These are phyloP conservation scores for Pocillopora grandis DNA, from an alignment of 92 coral and sea anemone species.

Conservation along the genomic window DNA sequence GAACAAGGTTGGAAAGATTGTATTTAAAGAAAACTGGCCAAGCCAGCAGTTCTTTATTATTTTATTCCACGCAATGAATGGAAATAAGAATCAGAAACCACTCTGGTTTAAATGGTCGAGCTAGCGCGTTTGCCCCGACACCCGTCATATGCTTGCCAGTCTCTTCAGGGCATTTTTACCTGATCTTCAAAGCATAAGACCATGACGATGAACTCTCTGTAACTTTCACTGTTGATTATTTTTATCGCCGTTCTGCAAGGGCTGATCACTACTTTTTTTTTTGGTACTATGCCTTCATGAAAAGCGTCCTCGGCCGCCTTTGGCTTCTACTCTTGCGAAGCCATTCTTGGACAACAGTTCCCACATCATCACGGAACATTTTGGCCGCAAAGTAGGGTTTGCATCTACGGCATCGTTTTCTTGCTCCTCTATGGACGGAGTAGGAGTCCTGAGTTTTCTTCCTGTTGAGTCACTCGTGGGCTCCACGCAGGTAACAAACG, in stretches of 20 bases:
- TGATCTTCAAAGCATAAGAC: too few relatives aligned
- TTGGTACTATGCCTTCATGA: not conserved
- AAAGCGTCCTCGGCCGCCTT: not conserved
- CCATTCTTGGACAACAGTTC: too few relatives aligned
- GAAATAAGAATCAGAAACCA: not conserved
- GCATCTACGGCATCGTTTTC: conserved; percentile 18
- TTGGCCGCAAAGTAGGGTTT: not conserved
- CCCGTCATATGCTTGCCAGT: not conserved
- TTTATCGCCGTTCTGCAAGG: conserved; percentile 1
- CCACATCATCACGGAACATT: too few relatives aligned
- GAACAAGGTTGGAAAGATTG: too few relatives aligned
- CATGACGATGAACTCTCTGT: not conserved
- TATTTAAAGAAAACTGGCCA: too few relatives aligned
- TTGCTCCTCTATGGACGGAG: conserved; percentile 20
- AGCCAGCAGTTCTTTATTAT: not conserved
- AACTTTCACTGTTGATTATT: not conserved
- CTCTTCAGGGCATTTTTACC: too few relatives aligned
- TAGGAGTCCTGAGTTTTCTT: conserved; percentile 8
- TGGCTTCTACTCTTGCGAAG: too few relatives aligned
- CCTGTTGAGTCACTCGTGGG: conserved; percentile 48
- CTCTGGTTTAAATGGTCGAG: not conserved
- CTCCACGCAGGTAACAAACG: conserved; percentile 74
- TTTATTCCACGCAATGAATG: not conserved
- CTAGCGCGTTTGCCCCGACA: not conserved
- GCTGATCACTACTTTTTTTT: not conserved